These are phyloP conservation scores for Epistrophe grossulariae DNA, from an alignment of 2,888 invertebrate species.

Conservation along the genomic window DNA sequence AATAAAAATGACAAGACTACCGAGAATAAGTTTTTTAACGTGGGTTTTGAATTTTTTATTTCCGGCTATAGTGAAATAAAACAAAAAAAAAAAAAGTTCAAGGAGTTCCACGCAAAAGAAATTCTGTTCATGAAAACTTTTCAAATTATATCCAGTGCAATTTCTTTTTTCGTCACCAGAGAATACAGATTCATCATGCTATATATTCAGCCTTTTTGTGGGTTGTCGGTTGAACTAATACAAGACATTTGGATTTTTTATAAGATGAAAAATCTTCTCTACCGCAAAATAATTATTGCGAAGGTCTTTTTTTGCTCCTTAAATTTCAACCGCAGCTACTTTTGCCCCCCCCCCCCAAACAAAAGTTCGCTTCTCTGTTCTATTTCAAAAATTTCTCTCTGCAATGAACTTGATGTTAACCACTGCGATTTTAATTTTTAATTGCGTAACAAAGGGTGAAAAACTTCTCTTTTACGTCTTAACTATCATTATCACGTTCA, in stretches of 20 bases:
- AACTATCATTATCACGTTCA: conserved; percentile 12
- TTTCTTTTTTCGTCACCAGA: conserved; percentile 5
- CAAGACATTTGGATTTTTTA: conserved; percentile 4
- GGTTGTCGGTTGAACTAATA: not conserved
- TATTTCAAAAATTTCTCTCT: not conserved
- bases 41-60: not conserved
- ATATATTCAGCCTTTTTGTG: not conserved
- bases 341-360: not conserved
- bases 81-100: not conserved
- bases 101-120: not conserved
- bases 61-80: conserved; percentile 12
- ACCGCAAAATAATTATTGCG: not conserved
- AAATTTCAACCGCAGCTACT: not conserved
- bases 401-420: conserved; percentile 12
- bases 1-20: not conserved
- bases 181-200: conserved; percentile 9
- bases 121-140: conserved; percentile 6
- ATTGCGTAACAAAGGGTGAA: conserved; percentile 1
- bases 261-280: conserved; percentile 3
- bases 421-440: conserved; percentile 10
- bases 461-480: not conserved
- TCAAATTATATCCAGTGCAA: not conserved
- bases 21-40: not conserved
- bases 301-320: not conserved
- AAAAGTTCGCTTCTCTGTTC: not conserved